Evolutionary conservation across 2,113 vertebrate genomes (phyloP).

Genomic region (Rana temporaria): DNA sequence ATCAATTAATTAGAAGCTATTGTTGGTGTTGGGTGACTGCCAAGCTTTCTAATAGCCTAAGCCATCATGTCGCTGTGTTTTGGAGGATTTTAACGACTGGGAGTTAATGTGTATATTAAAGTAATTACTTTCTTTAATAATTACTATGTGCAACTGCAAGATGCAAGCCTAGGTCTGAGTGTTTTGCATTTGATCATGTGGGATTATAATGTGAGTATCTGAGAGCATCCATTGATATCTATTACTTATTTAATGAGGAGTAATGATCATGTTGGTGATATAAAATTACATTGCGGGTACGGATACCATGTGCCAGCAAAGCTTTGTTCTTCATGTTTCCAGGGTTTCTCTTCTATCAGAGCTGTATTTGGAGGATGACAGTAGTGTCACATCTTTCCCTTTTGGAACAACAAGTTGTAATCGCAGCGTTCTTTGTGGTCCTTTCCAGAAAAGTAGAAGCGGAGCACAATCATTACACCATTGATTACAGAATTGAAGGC

Average conservation of each 20-base stretch:
- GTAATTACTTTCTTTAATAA: slow-evolving; percentile 87
- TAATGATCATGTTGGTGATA: slow-evolving; percentile 30
- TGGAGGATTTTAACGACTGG: slow-evolving; percentile 82
- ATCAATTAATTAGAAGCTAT: slow-evolving; percentile 87
- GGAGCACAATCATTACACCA: no score
- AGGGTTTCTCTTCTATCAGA: not conserved
- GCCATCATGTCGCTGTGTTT: slow-evolving; percentile 78
- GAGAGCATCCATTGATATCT: slow-evolving; percentile 44
- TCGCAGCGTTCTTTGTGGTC: no score
- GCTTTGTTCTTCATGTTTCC: slow-evolving; percentile 24
- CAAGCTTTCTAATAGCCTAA: slow-evolving; percentile 83
- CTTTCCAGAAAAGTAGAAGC: no score
- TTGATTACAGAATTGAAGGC: no score
- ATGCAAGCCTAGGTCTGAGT: slow-evolving; percentile 64
- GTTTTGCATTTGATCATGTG: slow-evolving; percentile 47
- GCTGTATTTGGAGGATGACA: no score
- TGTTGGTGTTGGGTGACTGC: slow-evolving; percentile 82
- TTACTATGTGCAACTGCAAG: slow-evolving; percentile 81
- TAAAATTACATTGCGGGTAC: slow-evolving; percentile 23
- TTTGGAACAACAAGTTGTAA: no score
- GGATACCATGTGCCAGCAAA: slow-evolving; percentile 4
- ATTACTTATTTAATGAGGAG: slow-evolving; percentile 52
- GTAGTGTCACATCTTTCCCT: no score
- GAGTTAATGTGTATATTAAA: slow-evolving; percentile 82
- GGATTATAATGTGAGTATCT: slow-evolving; percentile 35